Conservation (phyloP, 2,797 vertebrate species). For the Sebastes alutus region DNA sequence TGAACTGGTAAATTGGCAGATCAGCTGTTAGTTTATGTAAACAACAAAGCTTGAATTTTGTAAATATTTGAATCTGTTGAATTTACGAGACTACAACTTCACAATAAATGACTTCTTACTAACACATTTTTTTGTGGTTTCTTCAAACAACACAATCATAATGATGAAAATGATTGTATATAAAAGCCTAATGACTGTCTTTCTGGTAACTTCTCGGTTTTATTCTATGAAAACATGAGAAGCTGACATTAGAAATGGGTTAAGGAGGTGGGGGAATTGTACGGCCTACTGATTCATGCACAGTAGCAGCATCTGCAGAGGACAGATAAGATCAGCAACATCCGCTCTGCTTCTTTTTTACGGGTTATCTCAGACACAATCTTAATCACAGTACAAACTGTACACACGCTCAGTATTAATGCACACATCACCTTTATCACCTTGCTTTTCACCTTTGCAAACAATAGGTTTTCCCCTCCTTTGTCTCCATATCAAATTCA, state of each 20-base stretch:
- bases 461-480: not conserved
- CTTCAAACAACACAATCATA: not conserved
- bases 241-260: not conserved
- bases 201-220: not conserved
- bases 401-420: not conserved
- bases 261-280: not conserved
- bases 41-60: not conserved
- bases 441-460: not conserved
- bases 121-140: not conserved
- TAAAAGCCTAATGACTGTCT: no score
- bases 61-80: not conserved
- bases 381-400: not conserved
- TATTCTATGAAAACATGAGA: not conserved
- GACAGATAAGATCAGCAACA: constrained; percentile 56
- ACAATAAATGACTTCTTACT: not conserved
- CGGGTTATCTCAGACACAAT: constrained; percentile 17
- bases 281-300: not conserved
- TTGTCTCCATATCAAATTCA: not conserved
- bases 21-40: not conserved
- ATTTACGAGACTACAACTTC: not conserved
- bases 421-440: not conserved
- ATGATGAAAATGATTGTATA: not conserved
- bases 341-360: not conserved
- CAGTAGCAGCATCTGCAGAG: constrained; percentile 22
- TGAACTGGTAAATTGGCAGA: not conserved